phyloP scores from a whole-genome alignment of 2,113 vertebrate species.

The Gadus chalcogrammus region DNA sequence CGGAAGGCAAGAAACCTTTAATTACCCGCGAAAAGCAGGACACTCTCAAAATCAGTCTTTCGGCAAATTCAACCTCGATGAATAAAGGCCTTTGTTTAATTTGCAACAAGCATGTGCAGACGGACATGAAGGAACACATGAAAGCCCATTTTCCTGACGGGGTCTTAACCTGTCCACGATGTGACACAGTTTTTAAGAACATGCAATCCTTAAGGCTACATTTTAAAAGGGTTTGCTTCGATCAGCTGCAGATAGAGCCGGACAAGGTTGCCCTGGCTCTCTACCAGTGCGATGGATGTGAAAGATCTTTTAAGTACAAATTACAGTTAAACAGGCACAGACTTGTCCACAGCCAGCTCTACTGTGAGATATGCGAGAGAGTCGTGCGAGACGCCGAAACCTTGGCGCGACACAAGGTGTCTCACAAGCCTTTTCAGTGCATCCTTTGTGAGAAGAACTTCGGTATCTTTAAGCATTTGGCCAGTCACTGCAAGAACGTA shows the following conservation, averaged over 20 bases:
- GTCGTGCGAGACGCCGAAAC: conserved; percentile 34
- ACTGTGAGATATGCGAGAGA: conserved; percentile 51
- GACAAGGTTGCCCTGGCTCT: conserved; percentile 9
- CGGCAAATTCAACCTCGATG: background rate
- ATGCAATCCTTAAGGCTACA: conserved; percentile 34
- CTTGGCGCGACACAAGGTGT: conserved; percentile 43
- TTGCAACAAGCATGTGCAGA: conserved; percentile 35
- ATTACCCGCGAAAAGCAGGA: background rate
- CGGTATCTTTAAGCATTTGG: conserved; percentile 38
- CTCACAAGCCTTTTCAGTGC: conserved; percentile 51
- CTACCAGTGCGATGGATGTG: conserved; percentile 47
- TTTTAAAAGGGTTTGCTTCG: conserved; percentile 43
- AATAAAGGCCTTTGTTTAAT: conserved; percentile 33
- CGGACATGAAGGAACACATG: conserved; percentile 39
- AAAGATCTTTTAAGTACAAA: conserved; percentile 37
- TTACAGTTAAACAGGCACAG: conserved; percentile 42
- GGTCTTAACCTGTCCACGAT: conserved; percentile 46
- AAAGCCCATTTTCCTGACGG: conserved; percentile 52
- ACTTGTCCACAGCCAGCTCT: conserved; percentile 46
- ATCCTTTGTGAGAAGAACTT: conserved; percentile 53
- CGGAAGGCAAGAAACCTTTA: background rate
- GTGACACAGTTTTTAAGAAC: conserved; percentile 39
- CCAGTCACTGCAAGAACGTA: conserved; percentile 39
- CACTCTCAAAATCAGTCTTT: background rate
- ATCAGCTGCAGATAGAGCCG: conserved; percentile 9